These are phyloP conservation scores for Gambelia wislizenii DNA, from an alignment of 2,797 vertebrate genomes.

Conservation along the genomic window DNA sequence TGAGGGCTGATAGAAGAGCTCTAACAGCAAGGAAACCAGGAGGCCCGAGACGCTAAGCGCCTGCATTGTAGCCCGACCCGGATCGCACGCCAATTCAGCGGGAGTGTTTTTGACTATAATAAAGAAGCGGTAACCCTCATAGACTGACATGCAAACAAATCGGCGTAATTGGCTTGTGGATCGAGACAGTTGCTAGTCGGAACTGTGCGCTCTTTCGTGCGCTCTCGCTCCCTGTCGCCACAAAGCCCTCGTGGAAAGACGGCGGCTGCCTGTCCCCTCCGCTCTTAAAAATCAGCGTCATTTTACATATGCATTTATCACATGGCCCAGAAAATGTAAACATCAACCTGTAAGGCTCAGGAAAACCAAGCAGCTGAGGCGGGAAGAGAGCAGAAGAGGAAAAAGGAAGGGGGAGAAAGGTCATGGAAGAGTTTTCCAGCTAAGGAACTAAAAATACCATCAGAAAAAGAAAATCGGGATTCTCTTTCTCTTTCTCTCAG, in stretches of 20 bases:
- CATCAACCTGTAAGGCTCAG: not conserved
- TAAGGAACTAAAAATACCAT: not conserved
- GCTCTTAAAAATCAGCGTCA: not conserved
- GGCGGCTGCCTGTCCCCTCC: not conserved
- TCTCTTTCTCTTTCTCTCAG: too few species aligned
- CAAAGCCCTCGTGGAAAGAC: not conserved
- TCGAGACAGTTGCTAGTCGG: not conserved
- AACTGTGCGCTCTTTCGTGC: not conserved
- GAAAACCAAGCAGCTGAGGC: not conserved
- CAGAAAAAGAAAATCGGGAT: not conserved
- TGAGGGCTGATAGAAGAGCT: not conserved
- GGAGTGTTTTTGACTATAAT: not conserved
- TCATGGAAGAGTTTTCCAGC: not conserved
- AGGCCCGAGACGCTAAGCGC: too few species aligned
- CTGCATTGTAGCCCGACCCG: not conserved
- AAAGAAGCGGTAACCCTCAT: not conserved
- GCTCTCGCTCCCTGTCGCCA: too few species aligned
- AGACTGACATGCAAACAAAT: not conserved
- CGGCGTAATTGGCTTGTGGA: not conserved
- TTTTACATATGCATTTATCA: constrained; percentile 19
- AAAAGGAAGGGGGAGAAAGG: not conserved
- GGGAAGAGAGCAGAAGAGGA: too few species aligned
- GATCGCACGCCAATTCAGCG: not conserved
- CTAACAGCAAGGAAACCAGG: not conserved
- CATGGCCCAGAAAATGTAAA: constrained; percentile 15